phyloP scores from a whole-genome alignment of 2,888 invertebrate species.

The Protodeltote pygarga region DNA sequence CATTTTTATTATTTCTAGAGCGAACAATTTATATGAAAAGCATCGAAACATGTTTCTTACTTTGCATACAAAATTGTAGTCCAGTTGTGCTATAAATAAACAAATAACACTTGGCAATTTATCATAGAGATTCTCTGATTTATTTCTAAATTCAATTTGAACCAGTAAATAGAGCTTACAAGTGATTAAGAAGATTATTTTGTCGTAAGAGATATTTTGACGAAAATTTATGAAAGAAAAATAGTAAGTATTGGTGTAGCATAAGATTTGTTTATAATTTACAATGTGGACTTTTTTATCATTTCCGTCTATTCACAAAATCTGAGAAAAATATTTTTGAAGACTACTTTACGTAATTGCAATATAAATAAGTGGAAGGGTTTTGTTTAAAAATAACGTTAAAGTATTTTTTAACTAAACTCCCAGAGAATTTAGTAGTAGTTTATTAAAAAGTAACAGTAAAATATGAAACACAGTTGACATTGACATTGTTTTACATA shows the following conservation, averaged over 20 bases:
- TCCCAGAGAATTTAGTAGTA: no score
- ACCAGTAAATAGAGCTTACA: neutral
- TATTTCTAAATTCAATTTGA: conserved; percentile 1
- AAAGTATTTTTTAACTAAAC: no score
- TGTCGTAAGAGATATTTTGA: neutral
- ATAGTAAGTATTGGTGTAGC: neutral
- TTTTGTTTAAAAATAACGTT: no score
- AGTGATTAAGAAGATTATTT: conserved; percentile 1
- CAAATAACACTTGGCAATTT: conserved; percentile 11
- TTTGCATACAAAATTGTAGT: conserved; percentile 9
- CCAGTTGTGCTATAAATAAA: conserved; percentile 9
- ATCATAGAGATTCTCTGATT: conserved; percentile 12
- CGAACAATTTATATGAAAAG: conserved; percentile 1
- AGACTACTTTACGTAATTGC: no score
- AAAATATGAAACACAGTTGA: no score
- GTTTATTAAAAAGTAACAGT: no score
- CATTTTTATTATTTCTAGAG: conserved; percentile 6
- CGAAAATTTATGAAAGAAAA: neutral
- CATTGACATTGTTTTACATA: no score
- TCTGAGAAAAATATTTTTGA: no score
- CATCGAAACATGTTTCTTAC: neutral
- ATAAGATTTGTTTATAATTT: no score
- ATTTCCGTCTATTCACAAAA: no score
- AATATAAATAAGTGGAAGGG: no score
- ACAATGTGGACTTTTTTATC: no score